Conservation (phyloP, 2,797 vertebrate genomes). For the Chloroceryle inda region DNA sequence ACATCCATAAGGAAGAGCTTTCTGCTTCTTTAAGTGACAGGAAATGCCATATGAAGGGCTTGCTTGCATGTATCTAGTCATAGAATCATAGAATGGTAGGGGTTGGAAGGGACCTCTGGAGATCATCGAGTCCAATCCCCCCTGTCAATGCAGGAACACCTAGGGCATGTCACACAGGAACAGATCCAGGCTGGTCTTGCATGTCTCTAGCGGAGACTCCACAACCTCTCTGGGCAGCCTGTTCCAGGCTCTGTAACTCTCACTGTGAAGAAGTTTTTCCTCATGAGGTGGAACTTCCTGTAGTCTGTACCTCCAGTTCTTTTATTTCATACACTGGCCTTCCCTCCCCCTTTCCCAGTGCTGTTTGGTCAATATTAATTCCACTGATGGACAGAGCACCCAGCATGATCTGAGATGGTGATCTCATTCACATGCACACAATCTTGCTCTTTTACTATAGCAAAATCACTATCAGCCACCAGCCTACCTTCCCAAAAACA, state of each 20-base stretch:
- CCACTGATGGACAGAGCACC: neutral
- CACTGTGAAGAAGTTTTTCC: no score
- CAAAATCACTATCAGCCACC: neutral
- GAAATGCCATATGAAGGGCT: neutral
- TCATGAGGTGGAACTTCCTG: no score
- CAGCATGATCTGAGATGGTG: neutral
- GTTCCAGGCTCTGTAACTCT: no score
- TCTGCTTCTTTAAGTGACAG: neutral
- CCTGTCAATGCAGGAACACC: no score
- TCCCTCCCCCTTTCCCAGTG: neutral
- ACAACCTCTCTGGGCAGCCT: no score
- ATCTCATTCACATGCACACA: neutral
- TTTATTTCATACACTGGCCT: neutral
- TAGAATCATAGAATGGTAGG: no score
- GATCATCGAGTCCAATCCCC: no score
- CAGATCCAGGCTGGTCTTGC: no score
- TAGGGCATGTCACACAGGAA: no score
- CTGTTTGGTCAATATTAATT: neutral
- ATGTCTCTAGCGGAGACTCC: no score
- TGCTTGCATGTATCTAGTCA: neutral
- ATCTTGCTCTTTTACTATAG: neutral
- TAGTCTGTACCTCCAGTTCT: neutral
- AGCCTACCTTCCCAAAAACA: neutral
- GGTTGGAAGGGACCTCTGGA: no score
- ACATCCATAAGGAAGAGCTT: neutral